Evolutionary conservation across 2,113 vertebrate genomes (phyloP), one percentile per base, ranked within the genome.

Genomic region (human (Homo sapiens)): DNA sequence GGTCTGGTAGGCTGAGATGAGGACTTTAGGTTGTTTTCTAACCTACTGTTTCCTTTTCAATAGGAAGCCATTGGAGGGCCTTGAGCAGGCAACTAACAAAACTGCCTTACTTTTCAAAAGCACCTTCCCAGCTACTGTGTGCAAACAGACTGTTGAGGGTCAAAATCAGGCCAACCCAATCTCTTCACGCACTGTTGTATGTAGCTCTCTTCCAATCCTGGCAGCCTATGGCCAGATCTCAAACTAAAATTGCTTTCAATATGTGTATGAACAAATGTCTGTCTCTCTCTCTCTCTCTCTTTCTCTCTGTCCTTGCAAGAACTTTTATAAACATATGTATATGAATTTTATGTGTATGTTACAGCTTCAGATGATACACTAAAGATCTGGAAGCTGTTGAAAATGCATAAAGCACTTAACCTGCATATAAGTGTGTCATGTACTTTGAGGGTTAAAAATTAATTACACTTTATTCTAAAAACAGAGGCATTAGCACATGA

Each of bases 401-500:
- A 75, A 55, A 64, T 55, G 12, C 32, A 61, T 59, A 70, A 80
- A 84, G 88, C 30, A 75, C 17, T 78, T 87, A 79, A 40, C 17
- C 8, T 85, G 73, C 12, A 68, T 23, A 20, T 32, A 72, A 40
- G 7, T 66, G 40, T 55, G 30, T 55, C n/a, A 55, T 75, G 30
- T 82, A 92, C 32, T 78, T 85, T 50, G 48, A 95, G 43, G 10
- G 43, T 90, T 50, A 94, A 83, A 70, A n/a, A 80, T 43, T 70
- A 70, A 81, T 86, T 43, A 81, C 11, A 75, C 25, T 89, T 75
- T 32, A 43, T 72, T 89, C 48, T 81, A 92, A 73, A 93, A 96
- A 50, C 32, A 86, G 50, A 92, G 18, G 32, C 35, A 78, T 83
- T 72, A 30, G 52, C 61, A 90, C 20, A 48, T 73, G 66, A 73